Percentiles rank a stretch among this genome's conserved stretches.
These are phyloP conservation scores for Caenorhabditis tropicalis DNA, from an alignment of 1,140 invertebrate species.

Conservation along the genomic window DNA sequence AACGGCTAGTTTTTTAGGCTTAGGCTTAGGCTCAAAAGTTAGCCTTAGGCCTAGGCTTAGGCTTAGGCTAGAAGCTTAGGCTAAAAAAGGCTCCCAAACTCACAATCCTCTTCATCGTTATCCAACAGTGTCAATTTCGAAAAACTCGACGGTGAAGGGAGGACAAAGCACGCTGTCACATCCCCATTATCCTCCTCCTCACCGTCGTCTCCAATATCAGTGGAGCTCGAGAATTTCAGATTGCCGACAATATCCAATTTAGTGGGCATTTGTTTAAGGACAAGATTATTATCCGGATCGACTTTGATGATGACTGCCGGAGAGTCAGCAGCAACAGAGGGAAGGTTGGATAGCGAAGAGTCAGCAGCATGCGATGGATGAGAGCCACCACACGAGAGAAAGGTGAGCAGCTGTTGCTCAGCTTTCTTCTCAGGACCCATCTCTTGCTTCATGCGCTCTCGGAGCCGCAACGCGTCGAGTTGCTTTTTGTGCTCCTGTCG, in stretches of 20 bases:
- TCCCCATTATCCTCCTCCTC: neutral
- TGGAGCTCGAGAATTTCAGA: constrained; percentile 12
- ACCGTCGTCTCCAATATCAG: neutral
- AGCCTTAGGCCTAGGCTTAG: too few species aligned
- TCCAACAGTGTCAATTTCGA: constrained; percentile 26
- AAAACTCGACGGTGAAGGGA: constrained; percentile 17
- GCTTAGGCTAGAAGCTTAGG: too few species aligned
- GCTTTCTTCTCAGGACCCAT: neutral
- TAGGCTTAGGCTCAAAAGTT: too few species aligned
- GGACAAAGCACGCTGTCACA: constrained; percentile 2
- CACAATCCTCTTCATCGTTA: neutral
- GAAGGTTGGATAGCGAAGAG: too few species aligned
- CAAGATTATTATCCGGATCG: neutral
- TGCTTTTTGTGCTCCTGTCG: constrained; percentile 39
- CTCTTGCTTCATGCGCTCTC: neutral
- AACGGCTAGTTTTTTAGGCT: too few species aligned
- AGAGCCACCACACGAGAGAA: neutral
- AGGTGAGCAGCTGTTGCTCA: constrained; percentile 20
- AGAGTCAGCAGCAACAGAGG: too few species aligned
- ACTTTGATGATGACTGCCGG: too few species aligned
- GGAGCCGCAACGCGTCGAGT: constrained; percentile 11
- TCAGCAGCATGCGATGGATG: too few species aligned
- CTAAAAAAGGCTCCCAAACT: neutral
- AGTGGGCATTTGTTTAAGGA: constrained; percentile 17
- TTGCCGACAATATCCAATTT: constrained; percentile 26